Evolutionary conservation across 1,140 invertebrate genomes (phyloP).

Genomic region (Hyphantria cunea): DNA sequence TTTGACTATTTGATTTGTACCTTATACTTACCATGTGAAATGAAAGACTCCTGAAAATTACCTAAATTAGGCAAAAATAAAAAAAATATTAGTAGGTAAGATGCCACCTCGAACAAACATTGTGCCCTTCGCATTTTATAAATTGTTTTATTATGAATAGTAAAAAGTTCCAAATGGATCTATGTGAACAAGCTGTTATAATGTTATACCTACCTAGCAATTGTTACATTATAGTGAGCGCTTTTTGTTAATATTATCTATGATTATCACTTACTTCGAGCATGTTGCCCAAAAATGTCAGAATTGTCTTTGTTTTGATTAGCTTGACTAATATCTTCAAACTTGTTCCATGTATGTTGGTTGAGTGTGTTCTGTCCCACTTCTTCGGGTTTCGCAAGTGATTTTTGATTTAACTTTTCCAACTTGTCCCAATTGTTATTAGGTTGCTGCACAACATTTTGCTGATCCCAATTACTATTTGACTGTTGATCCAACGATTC

Average conservation of each 20-base stretch:
- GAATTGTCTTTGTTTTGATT: constrained; percentile 26
- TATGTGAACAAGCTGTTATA: not conserved
- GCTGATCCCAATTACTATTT: constrained; percentile 42
- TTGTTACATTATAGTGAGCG: not conserved
- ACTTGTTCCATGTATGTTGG: constrained; percentile 42
- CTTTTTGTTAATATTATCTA: not conserved
- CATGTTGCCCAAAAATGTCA: constrained; percentile 47
- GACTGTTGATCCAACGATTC: constrained; percentile 51
- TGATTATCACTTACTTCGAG: constrained; percentile 42
- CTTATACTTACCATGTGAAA: too few species aligned
- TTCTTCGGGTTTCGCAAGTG: constrained; percentile 12
- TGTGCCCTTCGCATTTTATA: not conserved
- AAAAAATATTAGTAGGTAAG: too few species aligned
- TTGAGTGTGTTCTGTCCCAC: too few species aligned
- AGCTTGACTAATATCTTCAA: constrained; percentile 50
- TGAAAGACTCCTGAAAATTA: too few species aligned
- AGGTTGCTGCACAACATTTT: constrained; percentile 49
- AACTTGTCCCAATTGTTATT: constrained; percentile 45
- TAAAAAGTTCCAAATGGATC: not conserved
- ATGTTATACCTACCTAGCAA: not conserved
- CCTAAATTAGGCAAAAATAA: not conserved
- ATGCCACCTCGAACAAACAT: not conserved
- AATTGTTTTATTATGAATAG: not conserved
- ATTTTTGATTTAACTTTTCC: constrained; percentile 44
- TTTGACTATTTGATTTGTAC: too few species aligned